Percentiles rank a stretch among this genome's conserved stretches.
Conservation (phyloP, 2,888 invertebrate genomes). For the Abscondita cerata region DNA sequence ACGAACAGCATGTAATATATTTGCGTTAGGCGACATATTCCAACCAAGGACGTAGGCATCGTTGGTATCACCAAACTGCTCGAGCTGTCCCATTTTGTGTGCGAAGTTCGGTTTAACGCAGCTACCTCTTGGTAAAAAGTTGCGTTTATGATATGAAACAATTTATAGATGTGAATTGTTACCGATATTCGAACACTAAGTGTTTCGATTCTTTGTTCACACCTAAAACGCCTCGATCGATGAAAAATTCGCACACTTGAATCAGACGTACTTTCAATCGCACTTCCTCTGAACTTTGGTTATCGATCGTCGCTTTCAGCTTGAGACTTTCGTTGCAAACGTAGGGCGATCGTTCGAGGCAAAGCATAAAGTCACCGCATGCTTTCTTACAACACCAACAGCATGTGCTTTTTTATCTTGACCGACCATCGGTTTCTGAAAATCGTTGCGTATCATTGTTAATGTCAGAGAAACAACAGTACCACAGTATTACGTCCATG, state of each 20-base stretch:
- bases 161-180: constrained; percentile 33
- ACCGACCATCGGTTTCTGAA: constrained; percentile 69
- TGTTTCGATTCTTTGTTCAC: constrained; percentile 73
- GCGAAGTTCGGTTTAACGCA: constrained; percentile 66
- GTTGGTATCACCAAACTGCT: constrained; percentile 73
- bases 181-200: constrained; percentile 72
- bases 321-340: constrained; percentile 76
- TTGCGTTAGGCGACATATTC: constrained; percentile 70
- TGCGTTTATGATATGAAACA: not conserved
- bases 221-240: constrained; percentile 76
- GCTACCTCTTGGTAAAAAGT: constrained; percentile 62
- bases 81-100: constrained; percentile 72
- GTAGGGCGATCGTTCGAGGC: constrained; percentile 76
- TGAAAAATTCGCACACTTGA: constrained; percentile 77
- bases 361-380: constrained; percentile 70
- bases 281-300: constrained; percentile 62
- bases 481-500: constrained; percentile 83
- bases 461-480: too few relatives aligned
- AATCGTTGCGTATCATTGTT: too few relatives aligned
- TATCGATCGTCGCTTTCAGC: constrained; percentile 73
- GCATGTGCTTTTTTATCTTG: constrained; percentile 70
- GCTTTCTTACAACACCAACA: constrained; percentile 77
- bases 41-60: constrained; percentile 76
- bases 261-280: constrained; percentile 53
- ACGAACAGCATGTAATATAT: constrained; percentile 78